Evolutionary conservation across 2,797 vertebrate genomes (phyloP), one percentile per base, ranked within the genome.

Genomic region (Geotrypetes seraphini): DNA sequence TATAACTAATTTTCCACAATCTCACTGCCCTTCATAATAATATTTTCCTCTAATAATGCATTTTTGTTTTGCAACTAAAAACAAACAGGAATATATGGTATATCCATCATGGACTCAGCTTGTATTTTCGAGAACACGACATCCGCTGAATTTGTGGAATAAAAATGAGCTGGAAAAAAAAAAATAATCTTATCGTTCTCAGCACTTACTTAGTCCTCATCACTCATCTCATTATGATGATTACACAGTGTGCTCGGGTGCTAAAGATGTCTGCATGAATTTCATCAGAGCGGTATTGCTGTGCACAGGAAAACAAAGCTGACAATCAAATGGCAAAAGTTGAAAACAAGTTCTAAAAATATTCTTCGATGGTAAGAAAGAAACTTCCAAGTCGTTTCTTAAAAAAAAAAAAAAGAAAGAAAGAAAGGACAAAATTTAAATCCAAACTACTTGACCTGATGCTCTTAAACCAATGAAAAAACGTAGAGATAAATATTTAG

Each of bases 141-240:
- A 29, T 33, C 13, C 30, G 33, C 31, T 33, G 31, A 33, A 33
- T 12, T 39, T 37, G 39, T 39, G 39, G 39, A 36, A 36, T 25
- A 12, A 19, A n/a, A n/a, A n/a, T n/a, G n/a, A n/a, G n/a, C n/a
- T n/a, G n/a, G 26, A 39, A 25, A 31, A 20, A 26, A 39, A 25
- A 31, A 20, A 28, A 31, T 17, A 31, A 20, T 29, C 27, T 39
- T n/a, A n/a, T n/a, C n/a, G 14, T 30, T 27, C 33, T 33, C 26
- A 23, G 29, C 25, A 45, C 13, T 32, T 42, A 19, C 13, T 32
- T 42, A 19, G 22, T 12, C 15, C 18, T 27, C 7, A 18, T 10
- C 22, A 46, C 43, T 27, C 7, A 18, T 10, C 22, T 46, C 43
- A 39, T 39, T 39, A 25, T 21, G 16, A 34, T 46, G 31, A 46